Evolutionary conservation across 2,797 vertebrate genomes (phyloP).

Genomic region (Acanthurus lineatus): DNA sequence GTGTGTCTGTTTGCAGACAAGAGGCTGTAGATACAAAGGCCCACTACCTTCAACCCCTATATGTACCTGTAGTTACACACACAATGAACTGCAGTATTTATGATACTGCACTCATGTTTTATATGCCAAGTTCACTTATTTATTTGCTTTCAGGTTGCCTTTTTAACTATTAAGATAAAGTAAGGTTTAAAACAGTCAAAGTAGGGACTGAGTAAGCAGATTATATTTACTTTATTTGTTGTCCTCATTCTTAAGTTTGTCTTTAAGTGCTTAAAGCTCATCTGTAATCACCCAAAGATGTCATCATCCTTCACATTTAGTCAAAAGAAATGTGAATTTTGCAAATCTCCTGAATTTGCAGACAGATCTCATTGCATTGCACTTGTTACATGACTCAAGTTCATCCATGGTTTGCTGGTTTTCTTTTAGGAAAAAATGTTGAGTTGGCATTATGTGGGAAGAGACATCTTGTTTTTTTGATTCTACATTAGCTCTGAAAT

Average conservation of each 20-base stretch:
- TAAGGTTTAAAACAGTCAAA: constrained; percentile 22
- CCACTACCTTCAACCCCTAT: not conserved
- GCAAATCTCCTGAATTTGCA: constrained; percentile 64
- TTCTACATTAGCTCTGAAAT: constrained; percentile 27
- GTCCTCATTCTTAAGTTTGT: constrained; percentile 12
- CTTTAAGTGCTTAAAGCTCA: constrained; percentile 40
- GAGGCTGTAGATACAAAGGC: constrained; percentile 38
- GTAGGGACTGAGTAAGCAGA: constrained; percentile 33
- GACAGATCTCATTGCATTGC: constrained; percentile 59
- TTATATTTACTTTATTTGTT: constrained; percentile 19
- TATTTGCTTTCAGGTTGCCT: constrained; percentile 82
- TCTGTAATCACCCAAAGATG: constrained; percentile 69
- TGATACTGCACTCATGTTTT: constrained; percentile 64
- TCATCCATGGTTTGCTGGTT: constrained; percentile 9
- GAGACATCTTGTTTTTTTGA: constrained; percentile 5
- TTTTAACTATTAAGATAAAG: constrained; percentile 60
- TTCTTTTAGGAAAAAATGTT: constrained; percentile 24
- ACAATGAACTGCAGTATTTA: constrained; percentile 49
- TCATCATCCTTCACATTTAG: constrained; percentile 40
- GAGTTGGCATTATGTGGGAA: constrained; percentile 27
- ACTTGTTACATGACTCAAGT: constrained; percentile 61
- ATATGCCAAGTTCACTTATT: constrained; percentile 76
- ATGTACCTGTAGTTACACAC: constrained; percentile 57
- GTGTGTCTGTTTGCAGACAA: constrained; percentile 65
- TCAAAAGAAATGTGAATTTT: constrained; percentile 36